phyloP scores from a whole-genome alignment of 2,113 vertebrate genomes.

The Sula dactylatra region DNA sequence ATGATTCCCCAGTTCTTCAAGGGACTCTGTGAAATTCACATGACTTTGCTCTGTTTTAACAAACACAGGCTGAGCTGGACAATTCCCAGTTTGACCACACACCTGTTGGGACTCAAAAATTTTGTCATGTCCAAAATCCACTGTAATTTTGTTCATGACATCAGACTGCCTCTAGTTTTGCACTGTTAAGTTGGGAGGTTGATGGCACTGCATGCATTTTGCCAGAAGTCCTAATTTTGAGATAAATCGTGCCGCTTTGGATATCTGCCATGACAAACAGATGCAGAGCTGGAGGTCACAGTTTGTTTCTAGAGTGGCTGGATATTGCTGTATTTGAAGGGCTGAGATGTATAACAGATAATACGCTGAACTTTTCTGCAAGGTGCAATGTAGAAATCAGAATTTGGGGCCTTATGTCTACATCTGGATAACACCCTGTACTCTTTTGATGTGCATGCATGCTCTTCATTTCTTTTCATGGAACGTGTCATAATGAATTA shows the following conservation, averaged over 20 bases:
- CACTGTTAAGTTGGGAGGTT: background rate
- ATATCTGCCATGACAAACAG: background rate
- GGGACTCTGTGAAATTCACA: background rate
- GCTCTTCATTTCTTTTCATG: background rate
- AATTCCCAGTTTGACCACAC: background rate
- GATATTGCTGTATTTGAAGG: background rate
- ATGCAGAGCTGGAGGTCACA: background rate
- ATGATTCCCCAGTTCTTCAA: background rate
- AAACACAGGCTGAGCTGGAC: background rate
- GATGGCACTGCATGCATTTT: background rate
- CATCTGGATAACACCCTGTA: background rate
- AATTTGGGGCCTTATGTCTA: background rate
- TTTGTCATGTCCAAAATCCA: background rate
- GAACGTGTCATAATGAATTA: background rate
- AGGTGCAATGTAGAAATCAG: background rate
- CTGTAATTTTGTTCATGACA: background rate
- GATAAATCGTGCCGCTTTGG: background rate
- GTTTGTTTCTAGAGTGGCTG: background rate
- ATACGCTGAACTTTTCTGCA: background rate
- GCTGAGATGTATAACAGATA: background rate
- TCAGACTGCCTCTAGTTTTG: background rate
- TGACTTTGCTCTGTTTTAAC: background rate
- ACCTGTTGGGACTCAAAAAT: background rate
- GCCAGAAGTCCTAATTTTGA: background rate
- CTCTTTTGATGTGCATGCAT: background rate